A percentile compares a stretch with the other conserved stretches of the same genome.
Conservation (phyloP, 2,888 invertebrate species). For the Nomada ruficornis region DNA sequence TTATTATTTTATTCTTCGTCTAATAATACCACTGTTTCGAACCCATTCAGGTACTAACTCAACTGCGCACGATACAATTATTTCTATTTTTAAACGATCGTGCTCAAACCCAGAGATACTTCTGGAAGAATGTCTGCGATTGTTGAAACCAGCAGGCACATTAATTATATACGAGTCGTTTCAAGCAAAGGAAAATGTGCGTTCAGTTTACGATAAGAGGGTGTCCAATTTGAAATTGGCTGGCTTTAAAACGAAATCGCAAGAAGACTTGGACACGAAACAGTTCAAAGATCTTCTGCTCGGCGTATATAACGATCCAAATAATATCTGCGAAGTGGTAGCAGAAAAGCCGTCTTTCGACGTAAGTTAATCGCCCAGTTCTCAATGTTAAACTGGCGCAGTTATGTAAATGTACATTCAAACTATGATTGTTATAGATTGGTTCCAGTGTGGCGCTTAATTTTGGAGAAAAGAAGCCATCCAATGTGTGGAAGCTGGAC, state of each 20-base stretch:
- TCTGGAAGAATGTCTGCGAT: constrained; percentile 86
- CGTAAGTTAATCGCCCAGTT: constrained; percentile 61
- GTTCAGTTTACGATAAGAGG: constrained; percentile 76
- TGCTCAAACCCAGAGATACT: constrained; percentile 84
- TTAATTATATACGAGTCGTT: constrained; percentile 85
- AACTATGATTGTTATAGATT: constrained; percentile 78
- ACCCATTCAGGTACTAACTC: constrained; percentile 41
- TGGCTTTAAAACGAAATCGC: constrained; percentile 86
- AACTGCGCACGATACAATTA: constrained; percentile 87
- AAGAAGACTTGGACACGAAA: constrained; percentile 37
- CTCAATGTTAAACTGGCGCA: background rate
- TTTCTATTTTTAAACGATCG: constrained; percentile 84
- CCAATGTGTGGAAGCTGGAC: constrained; percentile 91
- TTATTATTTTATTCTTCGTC: background rate
- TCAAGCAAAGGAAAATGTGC: constrained; percentile 66
- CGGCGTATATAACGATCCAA: constrained; percentile 42
- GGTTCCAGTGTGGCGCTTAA: constrained; percentile 88
- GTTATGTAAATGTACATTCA: background rate
- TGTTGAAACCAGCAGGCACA: constrained; percentile 88
- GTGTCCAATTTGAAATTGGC: constrained; percentile 87
- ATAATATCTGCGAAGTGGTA: constrained; percentile 72
- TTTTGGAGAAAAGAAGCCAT: constrained; percentile 82
- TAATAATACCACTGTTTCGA: background rate
- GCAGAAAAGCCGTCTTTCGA: constrained; percentile 80
- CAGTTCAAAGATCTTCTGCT: constrained; percentile 44